These are phyloP conservation scores for Eidolon dupreanum DNA, from an alignment of 2,797 vertebrate genomes.

Conservation along the genomic window DNA sequence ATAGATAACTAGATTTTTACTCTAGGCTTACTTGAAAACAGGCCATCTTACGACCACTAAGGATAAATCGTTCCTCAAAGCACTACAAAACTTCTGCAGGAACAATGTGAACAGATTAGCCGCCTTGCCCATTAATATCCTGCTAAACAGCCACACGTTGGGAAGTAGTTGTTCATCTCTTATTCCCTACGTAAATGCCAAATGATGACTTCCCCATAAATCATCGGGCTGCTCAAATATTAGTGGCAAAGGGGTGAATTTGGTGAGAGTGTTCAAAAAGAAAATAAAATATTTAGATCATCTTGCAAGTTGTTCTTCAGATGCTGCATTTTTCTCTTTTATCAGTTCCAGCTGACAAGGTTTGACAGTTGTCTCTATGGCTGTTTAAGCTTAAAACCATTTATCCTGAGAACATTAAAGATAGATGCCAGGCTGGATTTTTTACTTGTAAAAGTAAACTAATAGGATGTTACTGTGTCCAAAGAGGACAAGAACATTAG, in stretches of 20 bases:
- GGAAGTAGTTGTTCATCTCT: constrained; percentile 75
- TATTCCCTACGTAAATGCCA: constrained; percentile 72
- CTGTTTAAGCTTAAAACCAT: constrained; percentile 44
- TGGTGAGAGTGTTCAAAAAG: constrained; percentile 57
- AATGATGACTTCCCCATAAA: constrained; percentile 73
- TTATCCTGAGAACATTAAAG: constrained; percentile 47
- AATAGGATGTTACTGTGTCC: neutral
- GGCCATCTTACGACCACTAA: constrained; percentile 74
- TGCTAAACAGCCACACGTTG: constrained; percentile 77
- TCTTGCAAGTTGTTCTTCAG: constrained; percentile 66
- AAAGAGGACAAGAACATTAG: neutral
- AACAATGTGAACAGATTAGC: constrained; percentile 82
- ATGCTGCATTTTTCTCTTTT: constrained; percentile 25
- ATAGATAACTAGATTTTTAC: constrained; percentile 52
- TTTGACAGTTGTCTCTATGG: constrained; percentile 33
- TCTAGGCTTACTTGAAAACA: constrained; percentile 70
- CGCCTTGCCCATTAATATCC: constrained; percentile 75
- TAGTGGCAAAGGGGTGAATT: constrained; percentile 59
- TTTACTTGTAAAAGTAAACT: constrained; percentile 6
- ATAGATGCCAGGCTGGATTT: constrained; percentile 1
- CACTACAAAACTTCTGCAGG: constrained; percentile 76
- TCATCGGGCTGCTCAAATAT: constrained; percentile 68
- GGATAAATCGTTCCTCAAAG: constrained; percentile 80
- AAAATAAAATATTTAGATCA: constrained; percentile 75
- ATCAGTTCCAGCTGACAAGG: neutral